Evolutionary conservation across 2,888 invertebrate species (phyloP).

Genomic region (Parnassius smintheus): DNA sequence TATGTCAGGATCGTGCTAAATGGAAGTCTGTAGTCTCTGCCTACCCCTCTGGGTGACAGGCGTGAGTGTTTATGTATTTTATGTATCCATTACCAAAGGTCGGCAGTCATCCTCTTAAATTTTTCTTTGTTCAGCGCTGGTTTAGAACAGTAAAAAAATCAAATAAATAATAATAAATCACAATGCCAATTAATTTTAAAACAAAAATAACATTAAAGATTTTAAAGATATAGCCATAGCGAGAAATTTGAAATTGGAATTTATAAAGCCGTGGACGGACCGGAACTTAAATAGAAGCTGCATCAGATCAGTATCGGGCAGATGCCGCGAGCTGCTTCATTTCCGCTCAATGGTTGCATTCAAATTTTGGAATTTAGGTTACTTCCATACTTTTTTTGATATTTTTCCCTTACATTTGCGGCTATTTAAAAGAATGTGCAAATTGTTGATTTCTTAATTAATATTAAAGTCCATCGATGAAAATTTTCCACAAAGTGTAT

Average conservation of each 20-base stretch:
- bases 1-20: too few relatives aligned
- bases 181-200: not conserved
- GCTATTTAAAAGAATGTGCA: too few relatives aligned
- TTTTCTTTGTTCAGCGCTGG: too few relatives aligned
- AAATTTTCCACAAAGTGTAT: too few relatives aligned
- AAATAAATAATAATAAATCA: not conserved
- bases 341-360: slow-evolving; percentile 14
- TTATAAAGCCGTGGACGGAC: slow-evolving; percentile 12
- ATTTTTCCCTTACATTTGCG: not conserved
- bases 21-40: too few relatives aligned
- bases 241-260: slow-evolving; percentile 11
- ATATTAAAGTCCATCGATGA: too few relatives aligned
- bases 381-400: not conserved
- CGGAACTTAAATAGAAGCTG: slow-evolving; percentile 14
- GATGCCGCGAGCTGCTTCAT: slow-evolving; percentile 16
- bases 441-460: too few relatives aligned
- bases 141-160: too few relatives aligned
- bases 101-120: too few relatives aligned
- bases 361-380: slow-evolving; percentile 1
- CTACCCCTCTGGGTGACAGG: too few relatives aligned
- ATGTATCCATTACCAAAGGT: too few relatives aligned
- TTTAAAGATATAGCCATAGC: not conserved
- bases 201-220: slow-evolving; percentile 9
- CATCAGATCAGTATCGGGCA: slow-evolving; percentile 18
- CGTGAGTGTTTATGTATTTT: too few relatives aligned